These are phyloP conservation scores for Columba livia DNA, from an alignment of 2,113 vertebrate genomes.

Conservation along the genomic window DNA sequence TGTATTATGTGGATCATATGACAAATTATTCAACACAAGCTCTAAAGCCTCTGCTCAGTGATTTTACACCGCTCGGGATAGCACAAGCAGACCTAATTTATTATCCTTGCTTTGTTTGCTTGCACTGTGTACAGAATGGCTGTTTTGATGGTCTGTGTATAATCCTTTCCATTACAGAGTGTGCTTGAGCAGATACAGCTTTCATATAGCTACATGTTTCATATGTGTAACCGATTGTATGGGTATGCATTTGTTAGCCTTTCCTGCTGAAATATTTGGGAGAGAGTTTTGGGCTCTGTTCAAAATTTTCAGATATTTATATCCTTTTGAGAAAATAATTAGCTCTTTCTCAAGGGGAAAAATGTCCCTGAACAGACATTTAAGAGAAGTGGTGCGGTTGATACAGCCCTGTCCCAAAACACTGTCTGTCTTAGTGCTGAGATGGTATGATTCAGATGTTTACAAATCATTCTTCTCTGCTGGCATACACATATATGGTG, in stretches of 20 bases:
- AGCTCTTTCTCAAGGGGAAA: background rate
- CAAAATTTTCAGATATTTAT: background rate
- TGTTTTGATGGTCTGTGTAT: background rate
- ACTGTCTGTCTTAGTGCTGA: background rate
- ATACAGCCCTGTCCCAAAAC: background rate
- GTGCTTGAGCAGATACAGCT: background rate
- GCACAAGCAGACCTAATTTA: background rate
- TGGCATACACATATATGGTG: background rate
- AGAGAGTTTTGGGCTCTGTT: background rate
- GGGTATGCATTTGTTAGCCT: fast-evolving
- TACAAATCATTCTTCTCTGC: background rate
- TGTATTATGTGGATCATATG: background rate
- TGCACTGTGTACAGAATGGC: background rate
- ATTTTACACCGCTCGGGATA: background rate
- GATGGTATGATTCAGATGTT: background rate
- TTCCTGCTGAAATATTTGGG: background rate
- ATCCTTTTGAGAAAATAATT: background rate
- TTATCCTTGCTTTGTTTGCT: background rate
- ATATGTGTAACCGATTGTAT: background rate
- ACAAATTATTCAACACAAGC: background rate
- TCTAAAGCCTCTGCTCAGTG: background rate
- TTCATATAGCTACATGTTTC: fast-evolving
- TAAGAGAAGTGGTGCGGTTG: background rate
- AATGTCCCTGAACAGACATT: fast-evolving
- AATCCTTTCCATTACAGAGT: background rate